A percentile compares a stretch with the other conserved stretches of the same genome.
These are phyloP conservation scores for Trachelus stipa DNA, from an alignment of 2,888 invertebrate genomes.

Conservation along the genomic window DNA sequence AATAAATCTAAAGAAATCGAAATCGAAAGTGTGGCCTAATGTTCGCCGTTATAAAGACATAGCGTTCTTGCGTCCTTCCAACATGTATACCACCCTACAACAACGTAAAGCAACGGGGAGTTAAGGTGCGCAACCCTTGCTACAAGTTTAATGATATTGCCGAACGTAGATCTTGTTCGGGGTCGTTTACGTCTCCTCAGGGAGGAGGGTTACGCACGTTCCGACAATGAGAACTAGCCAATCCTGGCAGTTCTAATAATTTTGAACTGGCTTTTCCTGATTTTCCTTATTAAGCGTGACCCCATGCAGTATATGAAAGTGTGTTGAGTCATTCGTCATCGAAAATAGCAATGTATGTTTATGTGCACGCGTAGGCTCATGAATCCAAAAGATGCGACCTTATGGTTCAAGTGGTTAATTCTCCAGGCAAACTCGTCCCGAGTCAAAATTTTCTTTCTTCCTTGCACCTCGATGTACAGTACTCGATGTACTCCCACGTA, in stretches of 20 bases:
- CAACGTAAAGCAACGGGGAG: not conserved
- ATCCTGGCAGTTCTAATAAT: not conserved
- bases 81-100: not conserved
- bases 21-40: slow-evolving; percentile 15
- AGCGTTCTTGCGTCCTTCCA: slow-evolving; percentile 9
- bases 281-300: not conserved
- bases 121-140: slow-evolving; percentile 14
- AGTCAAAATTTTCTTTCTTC: too few relatives aligned
- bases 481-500: too few relatives aligned
- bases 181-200: slow-evolving; percentile 4
- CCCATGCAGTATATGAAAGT: not conserved
- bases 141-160: slow-evolving; percentile 26
- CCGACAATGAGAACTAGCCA: not conserved
- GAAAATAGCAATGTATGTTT: not conserved
- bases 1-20: slow-evolving; percentile 24
- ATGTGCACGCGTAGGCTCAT: too few relatives aligned
- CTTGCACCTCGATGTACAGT: too few relatives aligned
- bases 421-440: not conserved
- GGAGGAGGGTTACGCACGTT: not conserved
- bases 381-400: not conserved
- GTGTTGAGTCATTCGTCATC: not conserved
- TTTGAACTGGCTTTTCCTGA: not conserved
- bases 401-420: not conserved
- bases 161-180: slow-evolving; percentile 22
- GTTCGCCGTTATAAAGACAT: slow-evolving; percentile 22